phyloP scores from a whole-genome alignment of 2,888 invertebrate genomes.

The Gibbula magus region DNA sequence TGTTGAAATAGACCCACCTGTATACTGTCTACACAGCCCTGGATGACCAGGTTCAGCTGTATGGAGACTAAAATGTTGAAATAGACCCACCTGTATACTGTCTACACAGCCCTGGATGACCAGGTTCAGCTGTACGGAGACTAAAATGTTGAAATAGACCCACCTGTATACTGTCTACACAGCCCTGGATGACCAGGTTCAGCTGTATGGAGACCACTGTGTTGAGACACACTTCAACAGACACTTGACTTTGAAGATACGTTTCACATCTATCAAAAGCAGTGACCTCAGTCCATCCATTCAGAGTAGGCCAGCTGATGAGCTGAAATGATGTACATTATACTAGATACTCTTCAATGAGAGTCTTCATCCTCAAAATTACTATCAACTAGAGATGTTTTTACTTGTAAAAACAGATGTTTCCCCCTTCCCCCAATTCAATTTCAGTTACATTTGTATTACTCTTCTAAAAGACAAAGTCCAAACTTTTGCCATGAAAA shows the following conservation, averaged over 20 bases:
- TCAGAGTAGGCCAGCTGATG: slow-evolving; percentile 38
- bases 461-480: no score
- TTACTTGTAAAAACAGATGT: no score
- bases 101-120: slow-evolving; percentile 25
- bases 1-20: slow-evolving; percentile 27
- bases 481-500: no score
- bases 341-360: no score
- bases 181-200: slow-evolving; percentile 14
- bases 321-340: no score
- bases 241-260: slow-evolving; percentile 30
- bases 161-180: slow-evolving; percentile 32
- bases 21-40: background rate
- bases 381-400: no score
- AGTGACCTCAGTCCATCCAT: slow-evolving; percentile 36
- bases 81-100: slow-evolving; percentile 28
- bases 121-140: background rate
- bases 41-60: no score
- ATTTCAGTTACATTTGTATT: no score
- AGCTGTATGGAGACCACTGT: slow-evolving; percentile 16
- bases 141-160: slow-evolving; percentile 23
- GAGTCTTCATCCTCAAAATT: no score
- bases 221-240: slow-evolving; percentile 34
- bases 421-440: no score
- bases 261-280: slow-evolving; percentile 39
- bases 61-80: no score